These are phyloP conservation scores for Disparrhopalites patrizii DNA, from an alignment of 2,888 invertebrate species.

Conservation along the genomic window DNA sequence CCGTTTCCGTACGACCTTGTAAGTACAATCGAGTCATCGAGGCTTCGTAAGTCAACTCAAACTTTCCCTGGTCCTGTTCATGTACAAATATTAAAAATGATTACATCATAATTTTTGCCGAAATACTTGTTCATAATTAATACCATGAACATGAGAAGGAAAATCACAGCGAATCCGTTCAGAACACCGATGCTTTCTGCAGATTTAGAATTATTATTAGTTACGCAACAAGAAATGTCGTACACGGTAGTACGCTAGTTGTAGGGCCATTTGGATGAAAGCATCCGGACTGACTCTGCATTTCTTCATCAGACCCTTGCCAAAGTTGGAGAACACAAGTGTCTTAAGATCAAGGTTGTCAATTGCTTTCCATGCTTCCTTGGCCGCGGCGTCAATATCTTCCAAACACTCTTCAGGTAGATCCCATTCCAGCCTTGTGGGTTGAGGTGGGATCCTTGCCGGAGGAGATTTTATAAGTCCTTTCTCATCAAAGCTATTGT, in stretches of 20 bases:
- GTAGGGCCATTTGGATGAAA: slow-evolving; percentile 92
- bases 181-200: no score
- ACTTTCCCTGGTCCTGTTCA: slow-evolving; percentile 75
- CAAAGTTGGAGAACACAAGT: slow-evolving; percentile 77
- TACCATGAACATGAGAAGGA: no score
- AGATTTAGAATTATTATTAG: no score
- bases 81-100: neutral
- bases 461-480: slow-evolving; percentile 64
- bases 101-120: no score
- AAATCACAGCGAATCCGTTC: no score
- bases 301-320: slow-evolving; percentile 95
- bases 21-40: slow-evolving; percentile 96
- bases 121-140: no score
- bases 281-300: slow-evolving; percentile 93
- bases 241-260: slow-evolving; percentile 82
- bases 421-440: slow-evolving; percentile 86
- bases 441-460: slow-evolving; percentile 72
- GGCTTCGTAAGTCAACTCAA: slow-evolving; percentile 96
- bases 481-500: slow-evolving; percentile 66
- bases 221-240: no score
- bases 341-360: slow-evolving; percentile 88
- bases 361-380: slow-evolving; percentile 70
- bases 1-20: slow-evolving; percentile 97
- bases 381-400: slow-evolving; percentile 61
- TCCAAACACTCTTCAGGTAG: slow-evolving; percentile 63